A percentile compares a stretch with the other conserved stretches of the same genome.
These are phyloP conservation scores for Protobothrops flavoviridis DNA, from an alignment of 2,113 vertebrate genomes.

Conservation along the genomic window DNA sequence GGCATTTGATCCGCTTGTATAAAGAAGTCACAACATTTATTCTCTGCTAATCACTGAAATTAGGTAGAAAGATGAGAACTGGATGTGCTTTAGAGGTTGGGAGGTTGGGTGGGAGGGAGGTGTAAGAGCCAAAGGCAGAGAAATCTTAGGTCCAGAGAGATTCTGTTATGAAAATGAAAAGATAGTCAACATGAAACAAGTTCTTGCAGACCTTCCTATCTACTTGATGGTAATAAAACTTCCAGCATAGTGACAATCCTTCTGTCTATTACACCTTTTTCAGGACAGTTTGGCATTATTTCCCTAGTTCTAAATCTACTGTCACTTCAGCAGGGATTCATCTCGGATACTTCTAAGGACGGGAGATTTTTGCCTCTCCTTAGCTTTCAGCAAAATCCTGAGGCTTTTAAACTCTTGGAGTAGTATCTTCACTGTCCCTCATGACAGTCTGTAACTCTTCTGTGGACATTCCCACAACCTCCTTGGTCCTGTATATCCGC, in stretches of 20 bases:
- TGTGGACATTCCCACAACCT: background rate
- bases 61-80: background rate
- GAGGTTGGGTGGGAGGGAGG: background rate
- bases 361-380: background rate
- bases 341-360: background rate
- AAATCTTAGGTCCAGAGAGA: background rate
- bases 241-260: background rate
- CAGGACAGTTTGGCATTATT: background rate
- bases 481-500: background rate
- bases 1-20: background rate
- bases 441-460: background rate
- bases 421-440: background rate
- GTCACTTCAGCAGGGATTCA: background rate
- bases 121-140: background rate
- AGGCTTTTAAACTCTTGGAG: background rate
- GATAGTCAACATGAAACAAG: background rate
- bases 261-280: too few relatives aligned
- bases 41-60: slow-evolving; percentile 4
- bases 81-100: background rate
- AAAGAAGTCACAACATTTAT: background rate
- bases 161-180: background rate
- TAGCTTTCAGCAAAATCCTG: background rate
- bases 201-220: background rate
- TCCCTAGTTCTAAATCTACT: background rate
- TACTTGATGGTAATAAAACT: background rate